These are phyloP conservation scores for Lasioglossum villosulum DNA, from an alignment of 2,888 invertebrate genomes.

Conservation along the genomic window DNA sequence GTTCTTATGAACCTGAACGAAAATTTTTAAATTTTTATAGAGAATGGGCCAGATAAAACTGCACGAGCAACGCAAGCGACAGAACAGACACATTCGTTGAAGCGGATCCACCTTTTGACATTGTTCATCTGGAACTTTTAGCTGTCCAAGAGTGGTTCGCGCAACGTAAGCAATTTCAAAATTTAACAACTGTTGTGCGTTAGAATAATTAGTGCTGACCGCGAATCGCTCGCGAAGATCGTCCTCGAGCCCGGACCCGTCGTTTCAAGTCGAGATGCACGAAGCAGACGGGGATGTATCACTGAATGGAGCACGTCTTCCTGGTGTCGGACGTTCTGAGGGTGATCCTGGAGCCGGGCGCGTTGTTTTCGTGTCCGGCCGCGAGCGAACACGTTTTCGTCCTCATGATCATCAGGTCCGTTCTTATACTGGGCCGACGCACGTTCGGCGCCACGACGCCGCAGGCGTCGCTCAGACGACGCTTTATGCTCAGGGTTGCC, in stretches of 20 bases:
- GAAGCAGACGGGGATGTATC: slow-evolving; percentile 61
- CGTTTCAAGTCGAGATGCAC: slow-evolving; percentile 21
- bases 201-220: background rate
- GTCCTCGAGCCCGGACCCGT: slow-evolving; percentile 23
- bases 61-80: background rate
- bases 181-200: slow-evolving; percentile 9
- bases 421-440: slow-evolving; percentile 93
- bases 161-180: background rate
- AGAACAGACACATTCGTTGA: background rate
- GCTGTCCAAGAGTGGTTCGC: background rate
- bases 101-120: background rate
- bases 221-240: slow-evolving; percentile 55
- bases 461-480: slow-evolving; percentile 93
- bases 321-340: slow-evolving; percentile 75
- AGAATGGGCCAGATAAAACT: too few relatives aligned
- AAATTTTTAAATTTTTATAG: background rate
- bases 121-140: background rate
- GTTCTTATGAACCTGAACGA: background rate
- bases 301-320: slow-evolving; percentile 79
- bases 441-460: slow-evolving; percentile 96
- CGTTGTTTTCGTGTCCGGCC: slow-evolving; percentile 86
- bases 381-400: slow-evolving; percentile 92
- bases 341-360: slow-evolving; percentile 79
- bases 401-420: slow-evolving; percentile 95
- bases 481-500: slow-evolving; percentile 91